Base-by-base conservation (phyloP, 2,888 invertebrate genomes). In the Brachyptera risi region DNA sequence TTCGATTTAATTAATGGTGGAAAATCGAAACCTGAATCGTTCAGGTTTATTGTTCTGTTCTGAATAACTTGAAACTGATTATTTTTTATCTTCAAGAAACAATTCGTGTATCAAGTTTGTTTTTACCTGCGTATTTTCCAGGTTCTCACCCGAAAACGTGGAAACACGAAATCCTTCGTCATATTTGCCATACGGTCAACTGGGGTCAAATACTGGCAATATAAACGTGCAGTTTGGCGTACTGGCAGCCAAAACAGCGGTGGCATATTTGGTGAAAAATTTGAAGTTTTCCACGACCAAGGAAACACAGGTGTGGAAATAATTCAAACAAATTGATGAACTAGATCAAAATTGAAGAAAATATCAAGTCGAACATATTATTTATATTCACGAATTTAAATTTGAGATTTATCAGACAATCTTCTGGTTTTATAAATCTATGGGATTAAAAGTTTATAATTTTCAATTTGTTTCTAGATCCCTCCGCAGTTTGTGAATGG, bases 171-270 rank as follows among this genome's bases (percentile, higher is more conserved):
- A 63, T 19, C 59, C 58, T n/a, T 62, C 47, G 44, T 61, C 65
- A 9, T 66, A 63, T 40, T 50, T 67, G 17, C 67, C 67, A 1
- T 67, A 64, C 54, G 67, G 67, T 1, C 65, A 65, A 15, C 62
- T 64, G 3, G 65, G 65, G 1, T 24, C 61, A 13, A 62, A 59
- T 38, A 56, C 64, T 7, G 57, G 63, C 11, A 65, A 64, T 37
- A 40, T 66, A 23, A 62, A 64, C 4, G 54, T 66, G n/a, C 61
- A 65, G 19, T 60, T 66, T 42, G 62, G 66, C 21, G 62, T 65
- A 9, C 44, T 66, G 17, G 59, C 65, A 11, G 60, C 64, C 21
- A 67, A 67, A 49, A 49, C 65, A 19, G 65, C 67, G 1, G 40
- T 67, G 37, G 63, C 61, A 1, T 61, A 59, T 11, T 59, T 67